Percentiles rank a stretch among this genome's conserved stretches.
Evolutionary conservation across 2,797 vertebrate genomes (phyloP).

Genomic region (Diglossa cyanea): DNA sequence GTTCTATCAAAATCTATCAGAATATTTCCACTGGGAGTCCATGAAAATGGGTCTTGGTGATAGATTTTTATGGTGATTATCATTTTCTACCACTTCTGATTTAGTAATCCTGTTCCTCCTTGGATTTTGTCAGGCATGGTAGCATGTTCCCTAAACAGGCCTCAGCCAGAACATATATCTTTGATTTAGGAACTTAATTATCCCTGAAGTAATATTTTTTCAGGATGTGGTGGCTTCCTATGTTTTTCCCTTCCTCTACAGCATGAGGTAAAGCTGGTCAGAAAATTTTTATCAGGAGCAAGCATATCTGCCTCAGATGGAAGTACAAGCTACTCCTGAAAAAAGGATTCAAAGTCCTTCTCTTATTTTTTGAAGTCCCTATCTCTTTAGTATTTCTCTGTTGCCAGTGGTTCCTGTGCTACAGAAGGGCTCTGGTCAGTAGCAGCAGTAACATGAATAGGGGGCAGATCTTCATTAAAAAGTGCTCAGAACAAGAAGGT

Average conservation of each 20-base stretch:
- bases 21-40: not conserved
- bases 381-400: not conserved
- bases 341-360: not conserved
- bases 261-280: not conserved
- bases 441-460: not conserved
- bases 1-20: conserved; percentile 18
- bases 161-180: not conserved
- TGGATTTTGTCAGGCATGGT: not conserved
- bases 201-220: not conserved
- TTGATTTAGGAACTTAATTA: not conserved
- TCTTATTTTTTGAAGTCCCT: not conserved
- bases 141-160: not conserved
- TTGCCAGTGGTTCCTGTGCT: not conserved
- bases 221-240: not conserved
- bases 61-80: not conserved
- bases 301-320: not conserved
- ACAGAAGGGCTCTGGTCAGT: not conserved
- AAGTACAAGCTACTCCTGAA: not conserved
- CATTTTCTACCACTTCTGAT: not conserved
- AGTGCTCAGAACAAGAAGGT: not conserved
- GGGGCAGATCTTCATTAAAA: not conserved
- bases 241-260: not conserved
- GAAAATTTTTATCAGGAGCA: not conserved
- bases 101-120: not conserved
- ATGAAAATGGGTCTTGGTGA: not conserved